Conservation (phyloP, 2,797 vertebrate species). For the Champsocephalus esox region DNA sequence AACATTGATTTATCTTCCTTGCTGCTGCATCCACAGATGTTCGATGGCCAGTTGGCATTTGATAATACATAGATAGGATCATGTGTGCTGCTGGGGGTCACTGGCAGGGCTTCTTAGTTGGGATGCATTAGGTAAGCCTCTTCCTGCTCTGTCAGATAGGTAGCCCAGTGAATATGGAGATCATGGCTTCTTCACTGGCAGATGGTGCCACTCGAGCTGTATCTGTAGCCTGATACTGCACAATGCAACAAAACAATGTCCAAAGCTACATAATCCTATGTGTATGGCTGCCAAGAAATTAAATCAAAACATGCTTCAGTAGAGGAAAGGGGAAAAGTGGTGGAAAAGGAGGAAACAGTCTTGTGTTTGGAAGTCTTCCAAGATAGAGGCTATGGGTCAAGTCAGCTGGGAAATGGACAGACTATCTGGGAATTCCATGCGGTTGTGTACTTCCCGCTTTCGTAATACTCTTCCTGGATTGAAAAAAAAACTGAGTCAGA, state of each 20-base stretch:
- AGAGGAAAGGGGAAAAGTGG: not conserved
- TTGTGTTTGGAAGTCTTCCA: conserved; percentile 57
- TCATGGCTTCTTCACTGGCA: conserved; percentile 49
- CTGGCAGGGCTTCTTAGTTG: conserved; percentile 44
- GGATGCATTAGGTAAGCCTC: conserved; percentile 69
- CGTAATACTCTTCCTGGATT: conserved; percentile 33
- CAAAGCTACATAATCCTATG: conserved; percentile 11
- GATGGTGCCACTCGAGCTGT: conserved; percentile 61
- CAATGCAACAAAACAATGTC: not conserved
- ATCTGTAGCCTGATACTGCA: conserved; percentile 32
- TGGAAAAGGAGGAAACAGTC: not conserved
- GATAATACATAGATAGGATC: conserved; percentile 65
- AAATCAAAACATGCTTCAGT: conserved; percentile 8
- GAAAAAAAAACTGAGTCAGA: conserved; percentile 6
- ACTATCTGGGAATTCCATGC: conserved; percentile 59
- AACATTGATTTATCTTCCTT: conserved; percentile 65
- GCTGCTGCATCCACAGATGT: conserved; percentile 51
- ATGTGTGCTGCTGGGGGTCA: conserved; percentile 30
- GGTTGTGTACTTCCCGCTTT: conserved; percentile 47
- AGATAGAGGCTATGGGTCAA: conserved; percentile 29
- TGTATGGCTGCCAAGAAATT: not conserved
- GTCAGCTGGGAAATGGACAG: conserved; percentile 46
- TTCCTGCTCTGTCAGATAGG: conserved; percentile 64
- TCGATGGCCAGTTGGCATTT: conserved; percentile 70
- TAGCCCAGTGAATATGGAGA: conserved; percentile 70